These are phyloP conservation scores for Antennarius striatus DNA, from an alignment of 2,113 vertebrate species.

Conservation along the genomic window DNA sequence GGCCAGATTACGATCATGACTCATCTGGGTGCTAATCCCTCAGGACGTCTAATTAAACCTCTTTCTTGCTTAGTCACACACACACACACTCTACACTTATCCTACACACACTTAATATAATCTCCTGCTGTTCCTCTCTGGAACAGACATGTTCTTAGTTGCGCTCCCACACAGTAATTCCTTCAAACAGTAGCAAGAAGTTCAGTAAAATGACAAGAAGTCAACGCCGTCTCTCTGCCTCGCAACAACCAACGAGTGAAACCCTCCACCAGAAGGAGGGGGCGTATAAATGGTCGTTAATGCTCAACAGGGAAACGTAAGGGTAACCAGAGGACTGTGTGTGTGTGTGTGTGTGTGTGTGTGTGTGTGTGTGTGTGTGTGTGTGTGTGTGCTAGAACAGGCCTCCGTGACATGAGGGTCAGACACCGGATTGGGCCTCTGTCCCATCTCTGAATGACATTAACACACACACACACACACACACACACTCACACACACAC, in stretches of 20 bases:
- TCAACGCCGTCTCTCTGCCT: conserved; percentile 15
- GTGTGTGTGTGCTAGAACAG: background rate
- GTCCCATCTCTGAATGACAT: conserved; percentile 46
- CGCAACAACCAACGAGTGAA: conserved; percentile 51
- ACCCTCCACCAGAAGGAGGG: conserved; percentile 46
- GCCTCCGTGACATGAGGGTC: conserved; percentile 53
- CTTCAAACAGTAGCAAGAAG: conserved; percentile 24
- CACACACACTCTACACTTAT: background rate
- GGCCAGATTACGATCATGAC: conserved; percentile 75
- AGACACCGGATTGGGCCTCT: conserved; percentile 37
- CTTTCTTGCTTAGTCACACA: conserved; percentile 46
- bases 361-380: background rate
- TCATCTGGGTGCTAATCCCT: conserved; percentile 74
- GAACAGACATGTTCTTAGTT: background rate
- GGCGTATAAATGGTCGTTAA: conserved; percentile 72
- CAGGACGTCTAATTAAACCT: conserved; percentile 79
- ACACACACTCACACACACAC: conserved; percentile 13
- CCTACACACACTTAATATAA: background rate
- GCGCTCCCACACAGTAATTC: background rate
- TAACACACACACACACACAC: background rate
- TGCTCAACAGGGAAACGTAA: conserved; percentile 56
- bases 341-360: conserved; percentile 13
- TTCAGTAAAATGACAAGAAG: conserved; percentile 49
- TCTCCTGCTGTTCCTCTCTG: background rate
- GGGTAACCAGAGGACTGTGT: conserved; percentile 20